Conservation (phyloP, 2,797 vertebrate genomes). For the Rhyacichthys aspro region DNA sequence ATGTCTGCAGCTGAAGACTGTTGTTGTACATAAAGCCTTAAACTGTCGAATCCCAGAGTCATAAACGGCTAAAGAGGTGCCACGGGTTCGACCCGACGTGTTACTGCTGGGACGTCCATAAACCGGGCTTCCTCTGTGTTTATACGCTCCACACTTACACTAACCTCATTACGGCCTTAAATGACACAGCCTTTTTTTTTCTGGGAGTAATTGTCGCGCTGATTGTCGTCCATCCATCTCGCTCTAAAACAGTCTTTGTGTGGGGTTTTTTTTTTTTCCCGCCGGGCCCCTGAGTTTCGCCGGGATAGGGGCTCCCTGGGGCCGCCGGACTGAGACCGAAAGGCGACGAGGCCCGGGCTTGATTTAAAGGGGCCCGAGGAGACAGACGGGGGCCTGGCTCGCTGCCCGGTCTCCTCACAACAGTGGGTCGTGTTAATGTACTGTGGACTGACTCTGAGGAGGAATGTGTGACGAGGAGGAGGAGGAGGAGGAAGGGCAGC, state of each 20-base stretch:
- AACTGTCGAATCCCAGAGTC: slow-evolving; percentile 26
- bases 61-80: slow-evolving; percentile 33
- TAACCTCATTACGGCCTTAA: slow-evolving; percentile 7
- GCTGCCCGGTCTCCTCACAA: slow-evolving; percentile 62
- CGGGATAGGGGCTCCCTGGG: slow-evolving; percentile 49
- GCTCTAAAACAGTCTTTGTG: slow-evolving; percentile 31
- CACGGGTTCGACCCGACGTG: slow-evolving; percentile 25
- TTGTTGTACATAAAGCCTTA: slow-evolving; percentile 11
- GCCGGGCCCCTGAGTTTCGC: slow-evolving; percentile 27
- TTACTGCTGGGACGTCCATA: slow-evolving; percentile 42
- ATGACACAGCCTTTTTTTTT: background rate
- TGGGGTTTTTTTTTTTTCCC: too few relatives aligned
- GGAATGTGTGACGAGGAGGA: too few relatives aligned
- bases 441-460: slow-evolving; percentile 47
- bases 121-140: slow-evolving; percentile 25
- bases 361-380: slow-evolving; percentile 62
- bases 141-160: background rate
- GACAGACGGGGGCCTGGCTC: slow-evolving; percentile 64
- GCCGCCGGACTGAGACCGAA: slow-evolving; percentile 55
- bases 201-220: background rate
- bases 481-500: slow-evolving; percentile 36
- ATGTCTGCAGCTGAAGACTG: slow-evolving; percentile 1
- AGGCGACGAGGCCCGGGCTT: slow-evolving; percentile 53
- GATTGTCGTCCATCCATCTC: slow-evolving; percentile 5
- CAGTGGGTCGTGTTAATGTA: slow-evolving; percentile 62